These are phyloP conservation scores for Pilophorus perplexus DNA, from an alignment of 2,888 invertebrate genomes.

Conservation along the genomic window DNA sequence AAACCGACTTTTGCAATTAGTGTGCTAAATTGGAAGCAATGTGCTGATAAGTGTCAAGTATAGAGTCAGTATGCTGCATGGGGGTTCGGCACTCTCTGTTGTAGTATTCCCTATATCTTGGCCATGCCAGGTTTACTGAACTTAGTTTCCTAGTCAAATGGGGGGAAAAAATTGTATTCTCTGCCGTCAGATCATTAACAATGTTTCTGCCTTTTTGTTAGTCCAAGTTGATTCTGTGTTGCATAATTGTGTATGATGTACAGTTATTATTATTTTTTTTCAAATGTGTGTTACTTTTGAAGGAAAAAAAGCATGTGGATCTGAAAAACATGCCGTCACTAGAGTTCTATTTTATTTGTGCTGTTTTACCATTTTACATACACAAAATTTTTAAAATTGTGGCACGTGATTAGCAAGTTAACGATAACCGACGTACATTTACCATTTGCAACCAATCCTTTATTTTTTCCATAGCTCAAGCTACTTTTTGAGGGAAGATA, in stretches of 20 bases:
- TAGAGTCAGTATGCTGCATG: constrained; percentile 43
- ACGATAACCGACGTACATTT: constrained; percentile 40
- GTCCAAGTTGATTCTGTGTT: constrained; percentile 44
- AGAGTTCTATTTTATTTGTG: constrained; percentile 40
- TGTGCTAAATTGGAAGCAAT: too few relatives aligned
- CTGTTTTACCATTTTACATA: constrained; percentile 35
- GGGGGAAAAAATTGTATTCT: constrained; percentile 16
- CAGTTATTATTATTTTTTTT: constrained; percentile 44
- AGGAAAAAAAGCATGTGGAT: constrained; percentile 35
- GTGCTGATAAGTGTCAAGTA: too few relatives aligned
- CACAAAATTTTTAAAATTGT: constrained; percentile 42
- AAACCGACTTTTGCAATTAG: too few relatives aligned
- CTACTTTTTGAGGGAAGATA: constrained; percentile 31
- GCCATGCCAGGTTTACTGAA: constrained; percentile 45
- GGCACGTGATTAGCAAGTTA: constrained; percentile 47
- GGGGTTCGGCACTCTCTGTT: constrained; percentile 42
- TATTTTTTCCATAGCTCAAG: constrained; percentile 37
- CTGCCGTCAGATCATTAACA: constrained; percentile 34
- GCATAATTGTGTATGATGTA: constrained; percentile 47
- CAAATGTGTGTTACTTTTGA: constrained; percentile 36
- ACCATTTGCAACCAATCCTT: too few relatives aligned
- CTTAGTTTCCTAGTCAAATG: too few relatives aligned
- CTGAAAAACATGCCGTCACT: constrained; percentile 42
- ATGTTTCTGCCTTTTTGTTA: constrained; percentile 33
- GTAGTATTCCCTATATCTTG: constrained; percentile 39